Evolutionary conservation across 2,113 vertebrate species (phyloP).

Genomic region (Triplophysa rosa): DNA sequence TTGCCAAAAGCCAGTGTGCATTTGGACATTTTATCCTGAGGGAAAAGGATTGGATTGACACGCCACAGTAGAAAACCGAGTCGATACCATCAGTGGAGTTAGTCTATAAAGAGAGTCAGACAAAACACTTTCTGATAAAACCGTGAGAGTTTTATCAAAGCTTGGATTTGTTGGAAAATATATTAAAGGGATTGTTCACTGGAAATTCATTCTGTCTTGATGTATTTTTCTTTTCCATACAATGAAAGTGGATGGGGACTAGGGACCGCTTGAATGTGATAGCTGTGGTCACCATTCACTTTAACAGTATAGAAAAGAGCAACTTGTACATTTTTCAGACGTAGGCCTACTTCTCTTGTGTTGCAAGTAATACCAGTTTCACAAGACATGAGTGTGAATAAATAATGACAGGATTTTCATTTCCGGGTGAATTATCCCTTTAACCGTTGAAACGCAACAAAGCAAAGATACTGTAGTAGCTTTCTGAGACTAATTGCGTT

Average conservation of each 20-base stretch:
- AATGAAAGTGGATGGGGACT: too few relatives aligned
- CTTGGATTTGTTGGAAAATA: constrained; percentile 9
- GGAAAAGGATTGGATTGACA: constrained; percentile 66
- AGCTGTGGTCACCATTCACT: background rate
- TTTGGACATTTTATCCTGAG: constrained; percentile 69
- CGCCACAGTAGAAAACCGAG: constrained; percentile 1
- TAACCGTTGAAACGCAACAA: constrained; percentile 11
- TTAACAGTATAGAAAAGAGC: background rate
- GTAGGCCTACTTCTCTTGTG: background rate
- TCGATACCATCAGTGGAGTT: constrained; percentile 9
- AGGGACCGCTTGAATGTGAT: too few relatives aligned
- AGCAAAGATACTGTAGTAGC: constrained; percentile 31
- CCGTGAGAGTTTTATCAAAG: background rate
- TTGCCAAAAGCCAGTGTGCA: constrained; percentile 72
- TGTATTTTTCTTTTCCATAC: too few relatives aligned
- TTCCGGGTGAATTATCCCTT: background rate
- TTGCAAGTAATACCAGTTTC: background rate
- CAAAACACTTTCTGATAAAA: constrained; percentile 24
- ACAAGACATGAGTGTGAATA: background rate
- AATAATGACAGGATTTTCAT: background rate
- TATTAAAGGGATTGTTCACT: too few relatives aligned
- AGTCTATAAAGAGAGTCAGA: constrained; percentile 38
- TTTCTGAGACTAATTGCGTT: constrained; percentile 36
- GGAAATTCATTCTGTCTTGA: too few relatives aligned
- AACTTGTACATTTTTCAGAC: background rate